Evolutionary conservation across 2,888 invertebrate genomes (phyloP).

Genomic region (Danaus chrysippus): DNA sequence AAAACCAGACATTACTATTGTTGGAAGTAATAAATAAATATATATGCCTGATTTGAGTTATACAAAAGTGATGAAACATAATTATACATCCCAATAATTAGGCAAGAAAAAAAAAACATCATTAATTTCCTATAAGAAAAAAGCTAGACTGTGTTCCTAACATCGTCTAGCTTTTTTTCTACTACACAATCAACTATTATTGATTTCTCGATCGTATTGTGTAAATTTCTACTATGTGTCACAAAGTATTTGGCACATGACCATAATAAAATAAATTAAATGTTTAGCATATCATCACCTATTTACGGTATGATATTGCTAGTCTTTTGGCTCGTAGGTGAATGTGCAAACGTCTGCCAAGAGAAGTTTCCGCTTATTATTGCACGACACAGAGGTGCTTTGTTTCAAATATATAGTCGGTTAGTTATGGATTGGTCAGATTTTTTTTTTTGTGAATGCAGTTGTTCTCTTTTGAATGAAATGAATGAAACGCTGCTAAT

Average conservation of each 20-base stretch:
- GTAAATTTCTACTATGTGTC: no score
- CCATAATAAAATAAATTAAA: slow-evolving; percentile 1
- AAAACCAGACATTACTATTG: no score
- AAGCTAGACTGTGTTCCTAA: no score
- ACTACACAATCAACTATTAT: no score
- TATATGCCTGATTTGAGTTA: no score
- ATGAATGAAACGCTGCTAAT: background rate
- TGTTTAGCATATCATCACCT: slow-evolving; percentile 8
- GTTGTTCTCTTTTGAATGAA: background rate
- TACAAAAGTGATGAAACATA: no score
- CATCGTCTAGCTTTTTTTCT: no score
- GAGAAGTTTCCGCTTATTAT: slow-evolving; percentile 63
- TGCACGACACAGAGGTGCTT: slow-evolving; percentile 49
- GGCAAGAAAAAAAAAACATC: no score
- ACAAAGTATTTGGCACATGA: slow-evolving; percentile 1
- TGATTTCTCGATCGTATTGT: no score
- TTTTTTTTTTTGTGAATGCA: background rate
- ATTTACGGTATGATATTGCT: slow-evolving; percentile 9
- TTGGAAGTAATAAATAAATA: no score
- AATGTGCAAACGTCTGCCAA: slow-evolving; percentile 29
- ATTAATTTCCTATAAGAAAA: no score
- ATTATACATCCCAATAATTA: no score
- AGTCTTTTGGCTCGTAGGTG: slow-evolving; percentile 27
- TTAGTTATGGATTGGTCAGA: slow-evolving; percentile 33
- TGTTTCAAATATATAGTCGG: slow-evolving; percentile 51